A percentile compares a stretch with the other conserved stretches of the same genome.
Conservation (phyloP, 2,888 invertebrate species). For the Sarcophaga variegata region DNA sequence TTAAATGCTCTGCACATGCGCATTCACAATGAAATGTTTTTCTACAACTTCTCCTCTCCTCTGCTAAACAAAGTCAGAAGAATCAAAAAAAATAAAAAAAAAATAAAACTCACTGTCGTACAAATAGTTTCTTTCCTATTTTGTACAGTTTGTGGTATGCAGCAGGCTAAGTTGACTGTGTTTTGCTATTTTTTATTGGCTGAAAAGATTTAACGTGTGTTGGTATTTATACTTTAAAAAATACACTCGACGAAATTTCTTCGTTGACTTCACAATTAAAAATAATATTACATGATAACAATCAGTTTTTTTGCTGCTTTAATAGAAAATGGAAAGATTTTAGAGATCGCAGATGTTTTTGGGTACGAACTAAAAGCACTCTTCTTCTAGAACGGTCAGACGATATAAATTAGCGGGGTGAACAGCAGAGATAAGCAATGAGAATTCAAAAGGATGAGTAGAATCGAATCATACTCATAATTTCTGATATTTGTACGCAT, state of each 20-base stretch:
- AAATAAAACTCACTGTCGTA: background rate
- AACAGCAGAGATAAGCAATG: too few relatives aligned
- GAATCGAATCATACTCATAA: too few relatives aligned
- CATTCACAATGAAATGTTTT: slow-evolving; percentile 39
- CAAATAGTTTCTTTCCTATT: background rate
- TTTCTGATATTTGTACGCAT: too few relatives aligned
- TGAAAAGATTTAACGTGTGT: background rate
- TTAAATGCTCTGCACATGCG: slow-evolving; percentile 52
- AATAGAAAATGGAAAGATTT: too few relatives aligned
- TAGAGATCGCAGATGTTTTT: too few relatives aligned
- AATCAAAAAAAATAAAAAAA: background rate
- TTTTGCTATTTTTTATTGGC: background rate
- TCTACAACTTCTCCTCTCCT: background rate
- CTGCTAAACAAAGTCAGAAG: background rate
- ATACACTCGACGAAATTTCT: background rate
- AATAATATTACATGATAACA: too few relatives aligned
- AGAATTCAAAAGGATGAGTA: too few relatives aligned
- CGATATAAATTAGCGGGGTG: too few relatives aligned
- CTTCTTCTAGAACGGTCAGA: too few relatives aligned
- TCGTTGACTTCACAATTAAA: background rate
- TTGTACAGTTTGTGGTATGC: background rate
- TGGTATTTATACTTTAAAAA: background rate
- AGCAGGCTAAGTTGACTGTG: background rate
- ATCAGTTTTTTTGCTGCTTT: too few relatives aligned
- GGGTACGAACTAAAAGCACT: too few relatives aligned